Conservation (phyloP, 2,113 vertebrate genomes). For the Hippocampus barbouri region DNA sequence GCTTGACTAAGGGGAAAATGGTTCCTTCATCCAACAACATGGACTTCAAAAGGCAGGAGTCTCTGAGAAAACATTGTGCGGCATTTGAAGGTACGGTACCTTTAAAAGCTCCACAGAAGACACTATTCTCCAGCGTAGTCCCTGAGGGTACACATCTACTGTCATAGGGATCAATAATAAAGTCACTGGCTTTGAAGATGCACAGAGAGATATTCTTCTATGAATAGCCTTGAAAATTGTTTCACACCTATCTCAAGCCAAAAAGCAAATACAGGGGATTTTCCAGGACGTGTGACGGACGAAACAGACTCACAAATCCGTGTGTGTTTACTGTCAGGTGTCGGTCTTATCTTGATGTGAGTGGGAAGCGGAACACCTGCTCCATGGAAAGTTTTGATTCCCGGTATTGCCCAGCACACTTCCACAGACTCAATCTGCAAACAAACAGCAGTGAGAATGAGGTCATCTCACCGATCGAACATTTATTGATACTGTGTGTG, state of each 20-base stretch:
- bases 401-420: slow-evolving; percentile 38
- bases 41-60: too few relatives aligned
- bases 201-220: too few relatives aligned
- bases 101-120: not conserved
- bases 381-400: slow-evolving; percentile 38
- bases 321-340: slow-evolving; percentile 17
- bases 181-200: too few relatives aligned
- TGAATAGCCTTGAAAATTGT: too few relatives aligned
- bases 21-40: not conserved
- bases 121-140: too few relatives aligned
- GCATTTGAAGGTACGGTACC: too few relatives aligned
- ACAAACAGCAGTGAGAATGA: not conserved
- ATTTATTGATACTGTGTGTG: not conserved
- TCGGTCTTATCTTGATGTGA: slow-evolving; percentile 40
- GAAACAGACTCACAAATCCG: not conserved
- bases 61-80: too few relatives aligned
- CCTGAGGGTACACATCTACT: too few relatives aligned
- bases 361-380: slow-evolving; percentile 85
- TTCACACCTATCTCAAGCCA: not conserved
- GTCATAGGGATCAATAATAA: too few relatives aligned
- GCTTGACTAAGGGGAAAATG: not conserved
- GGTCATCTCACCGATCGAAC: not conserved
- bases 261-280: not conserved
- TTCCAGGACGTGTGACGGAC: not conserved
- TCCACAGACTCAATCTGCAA: slow-evolving; percentile 15